These are phyloP conservation scores for Diacarnus erythraeanus DNA, from an alignment of 37 sponge, comb jelly and placozoan species.

Conservation along the genomic window DNA sequence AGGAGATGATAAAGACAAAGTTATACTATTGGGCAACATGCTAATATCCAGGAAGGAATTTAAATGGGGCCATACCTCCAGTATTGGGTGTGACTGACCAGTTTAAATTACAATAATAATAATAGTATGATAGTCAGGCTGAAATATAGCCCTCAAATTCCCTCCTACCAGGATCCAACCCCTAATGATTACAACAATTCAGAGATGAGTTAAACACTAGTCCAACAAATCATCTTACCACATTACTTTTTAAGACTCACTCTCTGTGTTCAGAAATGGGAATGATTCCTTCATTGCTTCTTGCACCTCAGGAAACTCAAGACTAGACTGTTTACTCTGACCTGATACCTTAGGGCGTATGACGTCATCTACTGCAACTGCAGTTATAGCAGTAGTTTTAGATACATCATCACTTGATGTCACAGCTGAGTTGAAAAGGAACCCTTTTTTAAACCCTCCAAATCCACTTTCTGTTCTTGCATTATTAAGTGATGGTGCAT, in stretches of 20 bases:
- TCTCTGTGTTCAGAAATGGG: constrained; percentile 37
- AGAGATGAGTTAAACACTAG: too few species aligned
- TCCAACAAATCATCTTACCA: too few species aligned
- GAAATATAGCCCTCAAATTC: too few species aligned
- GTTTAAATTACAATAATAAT: too few species aligned
- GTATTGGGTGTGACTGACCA: too few species aligned
- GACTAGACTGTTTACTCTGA: not conserved
- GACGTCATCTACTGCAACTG: constrained; percentile 9
- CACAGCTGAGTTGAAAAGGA: constrained; percentile 20
- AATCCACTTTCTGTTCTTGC: not conserved
- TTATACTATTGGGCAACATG: not conserved
- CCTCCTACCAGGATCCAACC: too few species aligned
- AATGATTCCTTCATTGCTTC: constrained; percentile 58
- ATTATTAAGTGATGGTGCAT: not conserved
- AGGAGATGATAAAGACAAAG: not conserved
- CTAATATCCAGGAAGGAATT: too few species aligned
- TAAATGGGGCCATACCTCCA: too few species aligned
- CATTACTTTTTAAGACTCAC: constrained; percentile 3
- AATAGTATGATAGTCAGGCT: too few species aligned
- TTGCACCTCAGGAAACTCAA: constrained; percentile 68
- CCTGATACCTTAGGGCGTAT: constrained; percentile 26
- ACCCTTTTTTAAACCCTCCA: constrained; percentile 83
- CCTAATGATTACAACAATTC: too few species aligned
- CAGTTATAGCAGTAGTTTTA: not conserved
- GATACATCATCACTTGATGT: not conserved